A percentile compares a stretch with the other conserved stretches of the same genome.
Evolutionary conservation across 2,888 invertebrate species (phyloP).

Genomic region (Acronicta psi): DNA sequence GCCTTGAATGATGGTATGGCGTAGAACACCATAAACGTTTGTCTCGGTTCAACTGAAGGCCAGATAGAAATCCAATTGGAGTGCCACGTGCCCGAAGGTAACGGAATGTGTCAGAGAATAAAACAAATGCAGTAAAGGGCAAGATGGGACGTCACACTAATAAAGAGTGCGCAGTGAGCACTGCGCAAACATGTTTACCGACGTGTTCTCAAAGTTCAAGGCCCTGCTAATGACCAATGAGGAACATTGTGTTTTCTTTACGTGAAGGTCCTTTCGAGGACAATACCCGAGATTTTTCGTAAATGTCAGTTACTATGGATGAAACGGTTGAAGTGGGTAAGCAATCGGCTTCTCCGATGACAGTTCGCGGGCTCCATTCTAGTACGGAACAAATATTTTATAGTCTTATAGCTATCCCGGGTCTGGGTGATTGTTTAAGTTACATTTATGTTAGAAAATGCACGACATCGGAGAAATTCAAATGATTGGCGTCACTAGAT

Average conservation of each 20-base stretch:
- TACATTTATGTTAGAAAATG: no score
- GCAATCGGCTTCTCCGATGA: neutral
- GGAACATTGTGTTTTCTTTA: conserved; percentile 73
- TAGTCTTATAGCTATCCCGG: no score
- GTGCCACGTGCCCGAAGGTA: conserved; percentile 68
- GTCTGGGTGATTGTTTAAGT: no score
- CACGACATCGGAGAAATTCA: no score
- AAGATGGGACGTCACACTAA: conserved; percentile 74
- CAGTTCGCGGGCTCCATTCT: neutral
- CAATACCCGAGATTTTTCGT: conserved; percentile 16
- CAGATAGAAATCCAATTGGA: conserved; percentile 51
- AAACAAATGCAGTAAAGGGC: conserved; percentile 66
- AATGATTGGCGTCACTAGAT: no score
- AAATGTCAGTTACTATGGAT: no score
- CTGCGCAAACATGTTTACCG: conserved; percentile 87
- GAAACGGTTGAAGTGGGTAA: no score
- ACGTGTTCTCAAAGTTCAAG: conserved; percentile 84
- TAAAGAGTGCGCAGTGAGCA: conserved; percentile 80
- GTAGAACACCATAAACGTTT: conserved; percentile 52
- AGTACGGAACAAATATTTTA: neutral
- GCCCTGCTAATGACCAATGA: conserved; percentile 75
- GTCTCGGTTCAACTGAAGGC: conserved; percentile 52
- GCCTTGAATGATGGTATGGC: conserved; percentile 50
- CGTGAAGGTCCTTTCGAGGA: conserved; percentile 54
- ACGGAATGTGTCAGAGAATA: conserved; percentile 71